A percentile compares a stretch with the other conserved stretches of the same genome.
phyloP scores from a whole-genome alignment of 2,113 vertebrate species.

The Chlamydotis undulata region DNA sequence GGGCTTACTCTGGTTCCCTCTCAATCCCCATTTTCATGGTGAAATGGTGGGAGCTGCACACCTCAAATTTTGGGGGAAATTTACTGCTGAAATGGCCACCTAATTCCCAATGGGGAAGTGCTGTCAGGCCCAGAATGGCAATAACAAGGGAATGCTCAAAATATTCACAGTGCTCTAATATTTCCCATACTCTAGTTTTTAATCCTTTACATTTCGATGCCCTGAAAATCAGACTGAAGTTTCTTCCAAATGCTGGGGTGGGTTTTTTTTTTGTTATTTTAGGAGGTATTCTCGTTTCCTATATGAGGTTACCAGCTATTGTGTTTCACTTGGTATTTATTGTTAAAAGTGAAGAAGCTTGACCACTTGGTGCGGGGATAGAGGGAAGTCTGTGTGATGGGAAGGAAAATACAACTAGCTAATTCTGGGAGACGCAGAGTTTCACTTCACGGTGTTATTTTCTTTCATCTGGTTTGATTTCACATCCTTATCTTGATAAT shows the following conservation, averaged over 20 bases:
- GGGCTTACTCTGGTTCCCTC: neutral
- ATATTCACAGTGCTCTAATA: neutral
- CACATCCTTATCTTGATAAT: neutral
- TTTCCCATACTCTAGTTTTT: neutral
- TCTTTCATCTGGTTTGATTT: constrained; percentile 24
- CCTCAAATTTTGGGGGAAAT: neutral
- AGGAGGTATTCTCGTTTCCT: neutral
- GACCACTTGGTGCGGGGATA: neutral
- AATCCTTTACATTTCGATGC: neutral
- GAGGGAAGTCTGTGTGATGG: neutral
- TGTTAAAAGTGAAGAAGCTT: neutral
- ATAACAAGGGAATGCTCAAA: neutral
- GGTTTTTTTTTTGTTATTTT: neutral
- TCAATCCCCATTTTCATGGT: neutral
- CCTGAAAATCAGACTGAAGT: neutral
- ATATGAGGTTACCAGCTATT: neutral
- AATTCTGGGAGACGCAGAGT: neutral
- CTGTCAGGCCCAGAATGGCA: neutral
- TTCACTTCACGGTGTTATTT: constrained; percentile 23
- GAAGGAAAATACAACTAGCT: neutral
- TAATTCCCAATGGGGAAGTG: no score
- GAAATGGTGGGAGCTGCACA: neutral
- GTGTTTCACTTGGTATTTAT: neutral
- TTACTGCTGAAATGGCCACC: neutral
- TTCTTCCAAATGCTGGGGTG: neutral